Evolutionary conservation across 2,797 vertebrate species (phyloP).

Genomic region (Phoebastria nigripes): DNA sequence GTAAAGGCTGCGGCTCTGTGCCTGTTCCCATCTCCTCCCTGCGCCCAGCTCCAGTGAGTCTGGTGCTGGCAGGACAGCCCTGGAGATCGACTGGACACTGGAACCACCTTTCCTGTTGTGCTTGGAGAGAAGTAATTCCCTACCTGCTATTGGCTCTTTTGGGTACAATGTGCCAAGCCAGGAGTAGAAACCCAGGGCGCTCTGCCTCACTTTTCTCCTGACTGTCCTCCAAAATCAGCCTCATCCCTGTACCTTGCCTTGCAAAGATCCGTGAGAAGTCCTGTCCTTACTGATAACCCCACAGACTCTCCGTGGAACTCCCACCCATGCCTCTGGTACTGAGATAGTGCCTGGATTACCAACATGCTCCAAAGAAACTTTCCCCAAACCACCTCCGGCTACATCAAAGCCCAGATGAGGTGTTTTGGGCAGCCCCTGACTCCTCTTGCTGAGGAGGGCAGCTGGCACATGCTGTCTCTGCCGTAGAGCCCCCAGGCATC

Average conservation of each 20-base stretch:
- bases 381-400: not conserved
- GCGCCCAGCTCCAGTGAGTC: not conserved
- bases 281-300: not conserved
- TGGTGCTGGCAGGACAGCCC: not conserved
- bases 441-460: not conserved
- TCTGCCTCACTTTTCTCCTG: not conserved
- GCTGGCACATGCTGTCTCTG: not conserved
- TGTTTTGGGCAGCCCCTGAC: not conserved
- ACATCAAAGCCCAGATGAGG: not conserved
- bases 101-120: not conserved
- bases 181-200: not conserved
- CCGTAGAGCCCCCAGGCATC: not conserved
- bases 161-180: not conserved
- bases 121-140: not conserved
- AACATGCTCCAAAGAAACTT: too few relatives aligned
- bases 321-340: not conserved
- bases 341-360: not conserved
- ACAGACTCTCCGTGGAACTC: not conserved
- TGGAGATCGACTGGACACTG: accelerated
- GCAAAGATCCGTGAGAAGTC: not conserved
- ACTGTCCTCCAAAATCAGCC: not conserved
- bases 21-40: not conserved
- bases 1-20: not conserved
- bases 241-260: not conserved
- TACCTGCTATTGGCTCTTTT: not conserved